Evolutionary conservation across 2,113 vertebrate species (phyloP).

Genomic region (Neomonachus schauinslandi): DNA sequence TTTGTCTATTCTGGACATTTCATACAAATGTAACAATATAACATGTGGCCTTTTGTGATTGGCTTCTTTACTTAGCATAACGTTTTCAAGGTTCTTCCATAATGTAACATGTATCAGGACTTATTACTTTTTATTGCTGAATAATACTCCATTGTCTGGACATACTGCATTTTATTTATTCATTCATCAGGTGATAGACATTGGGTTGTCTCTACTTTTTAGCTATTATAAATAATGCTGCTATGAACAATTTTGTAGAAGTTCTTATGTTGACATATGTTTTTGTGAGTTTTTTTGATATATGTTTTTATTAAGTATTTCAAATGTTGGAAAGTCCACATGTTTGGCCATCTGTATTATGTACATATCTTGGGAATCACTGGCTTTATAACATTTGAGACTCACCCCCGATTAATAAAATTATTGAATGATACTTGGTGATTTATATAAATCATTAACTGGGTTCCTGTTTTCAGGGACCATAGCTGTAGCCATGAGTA

Average conservation of each 20-base stretch:
- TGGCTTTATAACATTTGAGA: background rate
- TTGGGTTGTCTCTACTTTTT: background rate
- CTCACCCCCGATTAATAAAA: background rate
- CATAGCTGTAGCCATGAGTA: background rate
- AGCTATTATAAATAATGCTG: background rate
- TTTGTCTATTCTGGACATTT: background rate
- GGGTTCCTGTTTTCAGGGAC: background rate
- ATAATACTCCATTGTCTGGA: background rate
- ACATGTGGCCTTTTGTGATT: background rate
- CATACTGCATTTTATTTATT: background rate
- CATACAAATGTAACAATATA: background rate
- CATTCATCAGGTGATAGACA: background rate
- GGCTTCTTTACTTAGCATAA: background rate
- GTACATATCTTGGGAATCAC: background rate
- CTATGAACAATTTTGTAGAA: background rate
- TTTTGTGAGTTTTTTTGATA: background rate
- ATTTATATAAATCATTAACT: background rate
- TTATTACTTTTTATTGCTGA: background rate
- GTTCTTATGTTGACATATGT: background rate
- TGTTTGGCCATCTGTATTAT: background rate
- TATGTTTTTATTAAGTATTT: conserved; percentile 3
- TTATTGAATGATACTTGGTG: background rate
- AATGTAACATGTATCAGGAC: background rate
- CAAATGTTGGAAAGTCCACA: background rate
- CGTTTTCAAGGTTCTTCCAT: background rate